Conservation (phyloP, 2,888 invertebrate species). For the Antitype chi region DNA sequence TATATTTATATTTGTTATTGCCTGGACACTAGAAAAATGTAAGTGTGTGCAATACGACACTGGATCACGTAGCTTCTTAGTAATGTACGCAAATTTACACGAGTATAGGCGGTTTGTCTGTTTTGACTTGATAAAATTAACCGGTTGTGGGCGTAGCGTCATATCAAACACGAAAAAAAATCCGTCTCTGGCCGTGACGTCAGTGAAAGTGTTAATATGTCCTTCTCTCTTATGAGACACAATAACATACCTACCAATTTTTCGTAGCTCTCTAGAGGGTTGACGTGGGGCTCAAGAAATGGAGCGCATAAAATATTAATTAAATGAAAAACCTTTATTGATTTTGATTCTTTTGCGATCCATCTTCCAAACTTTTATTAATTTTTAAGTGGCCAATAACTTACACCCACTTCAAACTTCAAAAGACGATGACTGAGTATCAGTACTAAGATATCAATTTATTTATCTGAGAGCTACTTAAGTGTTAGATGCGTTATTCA, state of each 20-base stretch:
- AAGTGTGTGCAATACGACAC: too few relatives aligned
- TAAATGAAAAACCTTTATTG: not conserved
- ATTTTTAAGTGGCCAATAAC: conserved; percentile 1
- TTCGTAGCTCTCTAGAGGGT: not conserved
- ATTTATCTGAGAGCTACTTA: not conserved
- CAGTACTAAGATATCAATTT: not conserved
- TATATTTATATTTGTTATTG: too few relatives aligned
- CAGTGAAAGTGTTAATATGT: too few relatives aligned
- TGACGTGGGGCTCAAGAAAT: not conserved
- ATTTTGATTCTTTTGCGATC: not conserved
- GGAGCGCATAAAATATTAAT: not conserved
- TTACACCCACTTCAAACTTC: conserved; percentile 1
- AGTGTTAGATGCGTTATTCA: not conserved
- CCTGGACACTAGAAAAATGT: too few relatives aligned
- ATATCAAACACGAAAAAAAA: too few relatives aligned
- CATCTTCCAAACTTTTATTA: not conserved
- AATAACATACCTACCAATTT: not conserved
- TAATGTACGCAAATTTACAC: too few relatives aligned
- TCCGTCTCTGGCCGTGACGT: too few relatives aligned
- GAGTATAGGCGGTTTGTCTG: too few relatives aligned
- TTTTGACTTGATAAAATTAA: too few relatives aligned
- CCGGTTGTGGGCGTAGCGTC: too few relatives aligned
- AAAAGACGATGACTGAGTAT: not conserved
- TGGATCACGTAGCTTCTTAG: too few relatives aligned
- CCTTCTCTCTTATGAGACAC: too few relatives aligned